Evolutionary conservation across 1,140 invertebrate species (phyloP), one percentile per base, ranked within the genome.

Genomic region (Amphibalanus amphitrite): DNA sequence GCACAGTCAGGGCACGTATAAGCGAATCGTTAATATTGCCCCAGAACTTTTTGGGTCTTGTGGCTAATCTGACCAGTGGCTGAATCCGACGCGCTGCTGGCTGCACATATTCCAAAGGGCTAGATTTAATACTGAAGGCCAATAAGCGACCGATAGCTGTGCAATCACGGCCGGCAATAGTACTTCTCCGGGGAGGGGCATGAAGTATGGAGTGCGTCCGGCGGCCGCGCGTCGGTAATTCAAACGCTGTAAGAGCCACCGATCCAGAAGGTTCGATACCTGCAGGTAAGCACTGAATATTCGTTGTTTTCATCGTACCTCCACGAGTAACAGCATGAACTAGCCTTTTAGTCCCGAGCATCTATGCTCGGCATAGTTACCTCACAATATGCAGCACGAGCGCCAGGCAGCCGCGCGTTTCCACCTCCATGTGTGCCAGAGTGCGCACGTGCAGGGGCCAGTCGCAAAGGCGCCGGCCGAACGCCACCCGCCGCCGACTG

Each of bases 391-490:
- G 81, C 38, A 82, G 71, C 23, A 79, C 70, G 10, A 82, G 71
- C n/a, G 75, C 69, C 25, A 77, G 73, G 33, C 77, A 77, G 26
- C 76, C 84, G 70, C 84, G 77, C 8, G 79, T 79, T 75, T 84
- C 80, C 28, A 85, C 78, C 78, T 86, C 85, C 78, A 86, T 79
- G 26, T 78, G 75, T 8, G 83, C 80, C 17, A 86, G 73, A 10
- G 82, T 84, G 71, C 82, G 79, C 4, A 84, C 75, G 77, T 86
- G 85, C n/a, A 86, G 77, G 4, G 83, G 80, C 73, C 83, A 81
- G 68, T 84, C 77, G 29, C 76, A 77, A 26, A 86, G 78, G 25
- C 72, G 71, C 40, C 80, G 76, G 30, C 85, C 84, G 79, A 86
- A 86, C 17, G 83, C 83, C 70, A 74, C 72, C 71, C 85, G 77